Percentiles rank a stretch among this genome's conserved stretches.
Evolutionary conservation across 2,113 vertebrate species (phyloP).

Genomic region (Pleuronectes platessa): DNA sequence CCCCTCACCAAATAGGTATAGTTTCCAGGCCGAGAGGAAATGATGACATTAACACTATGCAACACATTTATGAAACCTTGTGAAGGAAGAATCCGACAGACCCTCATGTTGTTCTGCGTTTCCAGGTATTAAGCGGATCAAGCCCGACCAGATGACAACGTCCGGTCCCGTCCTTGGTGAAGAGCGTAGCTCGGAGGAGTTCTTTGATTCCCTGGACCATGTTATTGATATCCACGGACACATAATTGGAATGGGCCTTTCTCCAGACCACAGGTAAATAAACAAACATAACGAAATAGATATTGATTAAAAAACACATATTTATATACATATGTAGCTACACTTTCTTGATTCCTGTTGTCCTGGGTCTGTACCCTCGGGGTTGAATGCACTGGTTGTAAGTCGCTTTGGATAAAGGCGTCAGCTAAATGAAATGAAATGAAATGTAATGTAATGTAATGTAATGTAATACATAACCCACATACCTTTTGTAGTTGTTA

Average conservation of each 20-base stretch:
- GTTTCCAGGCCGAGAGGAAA: too few relatives aligned
- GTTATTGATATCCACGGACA: conserved; percentile 96
- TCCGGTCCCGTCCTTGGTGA: conserved; percentile 92
- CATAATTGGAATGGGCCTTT: conserved; percentile 98
- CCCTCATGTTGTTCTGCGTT: not conserved
- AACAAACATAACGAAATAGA: not conserved
- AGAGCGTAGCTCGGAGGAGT: conserved; percentile 90
- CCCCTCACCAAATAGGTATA: conserved; percentile 96
- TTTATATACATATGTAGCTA: too few relatives aligned
- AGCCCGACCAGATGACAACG: conserved; percentile 96
- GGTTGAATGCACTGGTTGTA: too few relatives aligned
- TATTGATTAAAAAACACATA: too few relatives aligned
- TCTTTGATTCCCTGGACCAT: conserved; percentile 95
- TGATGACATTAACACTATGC: not conserved
- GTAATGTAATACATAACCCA: too few relatives aligned
- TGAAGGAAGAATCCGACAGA: not conserved
- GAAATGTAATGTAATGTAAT: too few relatives aligned
- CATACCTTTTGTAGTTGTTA: too few relatives aligned
- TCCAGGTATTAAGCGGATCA: conserved; percentile 93
- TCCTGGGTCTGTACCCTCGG: too few relatives aligned
- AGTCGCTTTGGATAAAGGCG: too few relatives aligned
- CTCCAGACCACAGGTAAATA: conserved; percentile 93
- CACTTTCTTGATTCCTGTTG: too few relatives aligned
- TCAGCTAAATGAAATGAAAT: too few relatives aligned
- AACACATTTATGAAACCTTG: not conserved